Percentiles rank a stretch among this genome's conserved stretches.
Evolutionary conservation across 2,797 vertebrate genomes (phyloP).

Genomic region (Chloroceryle inda): DNA sequence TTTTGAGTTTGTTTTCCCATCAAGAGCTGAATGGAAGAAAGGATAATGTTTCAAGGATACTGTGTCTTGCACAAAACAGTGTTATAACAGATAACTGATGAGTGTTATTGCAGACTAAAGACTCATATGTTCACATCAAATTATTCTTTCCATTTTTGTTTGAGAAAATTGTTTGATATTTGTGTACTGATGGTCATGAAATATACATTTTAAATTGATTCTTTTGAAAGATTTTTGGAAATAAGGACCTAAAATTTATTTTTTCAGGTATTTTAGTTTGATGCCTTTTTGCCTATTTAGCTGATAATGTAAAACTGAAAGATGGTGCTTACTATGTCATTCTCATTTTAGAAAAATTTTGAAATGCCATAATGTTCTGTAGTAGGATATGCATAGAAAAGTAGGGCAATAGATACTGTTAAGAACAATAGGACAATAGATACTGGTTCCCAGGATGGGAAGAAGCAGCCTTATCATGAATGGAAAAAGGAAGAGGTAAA

Average conservation of each 20-base stretch:
- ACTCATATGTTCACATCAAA: neutral
- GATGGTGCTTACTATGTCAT: neutral
- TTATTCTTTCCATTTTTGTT: neutral
- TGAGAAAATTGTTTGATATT: neutral
- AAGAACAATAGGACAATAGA: neutral
- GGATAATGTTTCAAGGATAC: neutral
- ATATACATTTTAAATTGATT: neutral
- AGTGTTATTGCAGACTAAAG: neutral
- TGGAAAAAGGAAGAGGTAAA: neutral
- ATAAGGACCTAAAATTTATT: neutral
- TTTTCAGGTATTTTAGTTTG: neutral
- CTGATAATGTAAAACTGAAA: neutral
- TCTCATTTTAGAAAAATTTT: neutral
- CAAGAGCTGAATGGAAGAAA: conserved; percentile 26
- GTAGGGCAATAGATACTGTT: neutral
- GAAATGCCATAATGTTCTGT: neutral
- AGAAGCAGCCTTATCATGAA: neutral
- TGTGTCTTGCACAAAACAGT: conserved; percentile 13
- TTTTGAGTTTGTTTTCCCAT: conserved; percentile 46
- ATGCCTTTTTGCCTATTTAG: neutral
- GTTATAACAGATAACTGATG: neutral
- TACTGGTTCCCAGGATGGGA: neutral
- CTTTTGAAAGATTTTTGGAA: neutral
- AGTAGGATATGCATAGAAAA: neutral
- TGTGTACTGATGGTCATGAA: neutral